Evolutionary conservation across 2,797 vertebrate genomes (phyloP).

Genomic region (Melanotaenia maccullochi): DNA sequence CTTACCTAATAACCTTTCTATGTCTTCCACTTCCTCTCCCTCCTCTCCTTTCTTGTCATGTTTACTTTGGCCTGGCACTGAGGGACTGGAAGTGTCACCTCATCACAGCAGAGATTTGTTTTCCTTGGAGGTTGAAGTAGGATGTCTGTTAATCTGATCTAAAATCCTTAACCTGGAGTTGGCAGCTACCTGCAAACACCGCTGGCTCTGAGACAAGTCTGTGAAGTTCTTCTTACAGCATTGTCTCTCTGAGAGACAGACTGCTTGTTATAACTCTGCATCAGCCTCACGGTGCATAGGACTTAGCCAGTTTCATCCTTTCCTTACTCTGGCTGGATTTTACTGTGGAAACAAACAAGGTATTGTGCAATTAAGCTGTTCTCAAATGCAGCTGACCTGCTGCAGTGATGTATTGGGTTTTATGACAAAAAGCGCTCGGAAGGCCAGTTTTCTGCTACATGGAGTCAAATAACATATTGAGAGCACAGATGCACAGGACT

Average conservation of each 20-base stretch:
- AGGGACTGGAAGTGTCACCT: slow-evolving; percentile 77
- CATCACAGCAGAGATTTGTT: slow-evolving; percentile 72
- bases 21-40: slow-evolving; percentile 46
- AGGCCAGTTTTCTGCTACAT: neutral
- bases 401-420: slow-evolving; percentile 20
- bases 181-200: slow-evolving; percentile 69
- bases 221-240: slow-evolving; percentile 30
- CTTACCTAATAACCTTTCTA: slow-evolving; percentile 25
- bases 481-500: neutral
- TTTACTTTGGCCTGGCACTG: slow-evolving; percentile 68
- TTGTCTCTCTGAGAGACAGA: slow-evolving; percentile 56
- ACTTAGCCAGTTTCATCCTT: slow-evolving; percentile 47
- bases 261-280: slow-evolving; percentile 55
- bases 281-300: slow-evolving; percentile 34
- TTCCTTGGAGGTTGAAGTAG: slow-evolving; percentile 65
- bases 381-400: slow-evolving; percentile 41
- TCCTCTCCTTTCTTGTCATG: slow-evolving; percentile 27
- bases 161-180: slow-evolving; percentile 66
- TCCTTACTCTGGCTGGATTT: slow-evolving; percentile 33
- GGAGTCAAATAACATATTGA: neutral
- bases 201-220: slow-evolving; percentile 42
- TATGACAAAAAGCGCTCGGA: slow-evolving; percentile 18
- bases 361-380: slow-evolving; percentile 40
- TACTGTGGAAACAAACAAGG: slow-evolving; percentile 35
- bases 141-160: slow-evolving; percentile 78